Evolutionary conservation across 2,888 invertebrate genomes (phyloP).

Genomic region (Agriopis marginaria): DNA sequence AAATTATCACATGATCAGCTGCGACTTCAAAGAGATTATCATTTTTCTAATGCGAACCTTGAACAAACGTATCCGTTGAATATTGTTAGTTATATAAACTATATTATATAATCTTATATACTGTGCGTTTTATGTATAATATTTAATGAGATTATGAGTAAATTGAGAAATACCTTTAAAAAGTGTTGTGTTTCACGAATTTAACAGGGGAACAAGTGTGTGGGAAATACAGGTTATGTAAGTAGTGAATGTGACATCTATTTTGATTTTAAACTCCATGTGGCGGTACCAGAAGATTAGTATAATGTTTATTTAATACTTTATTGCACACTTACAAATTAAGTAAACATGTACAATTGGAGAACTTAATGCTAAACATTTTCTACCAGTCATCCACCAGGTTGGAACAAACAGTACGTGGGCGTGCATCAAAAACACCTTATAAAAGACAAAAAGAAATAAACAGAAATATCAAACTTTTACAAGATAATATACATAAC

Average conservation of each 20-base stretch:
- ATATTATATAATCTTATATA: too few relatives aligned
- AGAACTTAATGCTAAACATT: too few relatives aligned
- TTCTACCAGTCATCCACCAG: too few relatives aligned
- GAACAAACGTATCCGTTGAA: slow-evolving; percentile 45
- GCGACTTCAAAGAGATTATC: background rate
- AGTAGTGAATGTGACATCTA: slow-evolving; percentile 3
- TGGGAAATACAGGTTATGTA: slow-evolving; percentile 19
- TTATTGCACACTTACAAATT: too few relatives aligned
- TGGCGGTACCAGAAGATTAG: slow-evolving; percentile 12
- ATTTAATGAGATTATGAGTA: slow-evolving; percentile 56
- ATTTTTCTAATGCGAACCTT: slow-evolving; percentile 18
- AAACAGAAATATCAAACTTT: too few relatives aligned
- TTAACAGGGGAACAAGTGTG: slow-evolving; percentile 59
- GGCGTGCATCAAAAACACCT: too few relatives aligned
- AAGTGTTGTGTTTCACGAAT: slow-evolving; percentile 70
- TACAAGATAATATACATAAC: too few relatives aligned
- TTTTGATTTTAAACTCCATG: background rate
- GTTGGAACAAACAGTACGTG: too few relatives aligned
- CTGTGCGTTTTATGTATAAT: slow-evolving; percentile 59
- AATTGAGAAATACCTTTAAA: slow-evolving; percentile 53
- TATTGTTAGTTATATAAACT: slow-evolving; percentile 69
- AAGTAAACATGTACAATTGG: too few relatives aligned
- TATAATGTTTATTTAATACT: too few relatives aligned
- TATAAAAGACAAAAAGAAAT: too few relatives aligned
- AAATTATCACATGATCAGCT: background rate